Conservation (phyloP, 2,797 vertebrate species). For the Gallirallus australis region DNA sequence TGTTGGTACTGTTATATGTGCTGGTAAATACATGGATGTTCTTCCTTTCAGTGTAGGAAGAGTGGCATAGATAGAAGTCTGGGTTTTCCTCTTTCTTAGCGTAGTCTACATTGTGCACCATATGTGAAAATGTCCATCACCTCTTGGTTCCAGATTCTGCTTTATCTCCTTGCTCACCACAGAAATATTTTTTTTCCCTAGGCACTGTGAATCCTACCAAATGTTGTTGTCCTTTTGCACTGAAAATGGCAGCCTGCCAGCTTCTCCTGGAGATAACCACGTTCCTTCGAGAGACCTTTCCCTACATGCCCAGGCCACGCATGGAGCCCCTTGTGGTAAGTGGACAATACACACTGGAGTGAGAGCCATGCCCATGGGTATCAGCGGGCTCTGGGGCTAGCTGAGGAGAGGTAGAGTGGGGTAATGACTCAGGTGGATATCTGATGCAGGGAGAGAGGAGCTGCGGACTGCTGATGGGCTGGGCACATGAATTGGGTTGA, state of each 20-base stretch:
- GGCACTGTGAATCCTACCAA: slow-evolving; percentile 98
- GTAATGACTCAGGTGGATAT: not conserved
- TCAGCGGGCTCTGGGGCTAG: not conserved
- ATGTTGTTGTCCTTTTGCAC: slow-evolving; percentile 96
- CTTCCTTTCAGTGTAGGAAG: not conserved
- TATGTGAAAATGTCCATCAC: slow-evolving; percentile 54
- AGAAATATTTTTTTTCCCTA: slow-evolving; percentile 67
- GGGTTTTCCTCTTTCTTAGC: not conserved
- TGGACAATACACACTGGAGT: not conserved
- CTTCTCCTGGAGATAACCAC: slow-evolving; percentile 97
- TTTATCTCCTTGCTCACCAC: slow-evolving; percentile 34
- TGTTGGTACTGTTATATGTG: not conserved
- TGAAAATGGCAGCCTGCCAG: slow-evolving; percentile 99
- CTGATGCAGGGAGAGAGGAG: not conserved
- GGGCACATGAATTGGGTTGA: not conserved
- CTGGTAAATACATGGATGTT: not conserved
- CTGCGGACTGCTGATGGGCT: not conserved
- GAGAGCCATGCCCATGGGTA: not conserved
- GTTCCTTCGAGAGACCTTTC: slow-evolving; percentile 96
- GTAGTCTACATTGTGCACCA: slow-evolving; percentile 36
- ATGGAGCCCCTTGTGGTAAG: slow-evolving; percentile 94
- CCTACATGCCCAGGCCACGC: slow-evolving; percentile 94
- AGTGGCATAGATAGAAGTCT: not conserved
- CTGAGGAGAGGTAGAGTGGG: not conserved
- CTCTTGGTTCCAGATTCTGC: slow-evolving; percentile 10